These are phyloP conservation scores for Oenanthe melanoleuca DNA, from an alignment of 2,113 vertebrate species.

Conservation along the genomic window DNA sequence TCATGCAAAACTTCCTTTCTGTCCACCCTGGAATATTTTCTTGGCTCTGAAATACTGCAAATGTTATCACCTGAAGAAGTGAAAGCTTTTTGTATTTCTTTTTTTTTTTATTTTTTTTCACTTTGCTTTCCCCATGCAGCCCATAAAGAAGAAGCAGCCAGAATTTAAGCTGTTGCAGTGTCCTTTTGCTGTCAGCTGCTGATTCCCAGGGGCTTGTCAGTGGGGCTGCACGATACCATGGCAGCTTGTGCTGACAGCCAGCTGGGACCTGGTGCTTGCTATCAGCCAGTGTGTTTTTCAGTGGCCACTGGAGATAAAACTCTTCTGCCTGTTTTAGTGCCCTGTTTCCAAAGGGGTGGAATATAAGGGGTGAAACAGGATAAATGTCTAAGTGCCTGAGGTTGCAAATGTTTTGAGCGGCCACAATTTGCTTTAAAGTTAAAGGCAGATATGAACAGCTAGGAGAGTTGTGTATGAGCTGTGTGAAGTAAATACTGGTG, in stretches of 20 bases:
- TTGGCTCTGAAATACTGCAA: background rate
- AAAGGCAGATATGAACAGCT: background rate
- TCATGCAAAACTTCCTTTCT: background rate
- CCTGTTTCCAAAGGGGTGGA: background rate
- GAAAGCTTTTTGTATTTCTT: background rate
- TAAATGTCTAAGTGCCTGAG: background rate
- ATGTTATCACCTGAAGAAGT: background rate
- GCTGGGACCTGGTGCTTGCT: background rate
- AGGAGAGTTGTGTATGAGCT: background rate
- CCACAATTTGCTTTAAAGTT: background rate
- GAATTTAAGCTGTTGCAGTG: background rate
- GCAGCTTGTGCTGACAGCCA: accelerated
- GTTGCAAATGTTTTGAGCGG: accelerated
- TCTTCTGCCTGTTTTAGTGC: background rate
- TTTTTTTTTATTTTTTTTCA: accelerated
- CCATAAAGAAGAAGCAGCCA: background rate
- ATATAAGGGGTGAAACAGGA: background rate
- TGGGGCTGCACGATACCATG: accelerated
- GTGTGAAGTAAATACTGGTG: background rate
- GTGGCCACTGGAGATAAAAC: background rate
- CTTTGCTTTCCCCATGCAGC: background rate
- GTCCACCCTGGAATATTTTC: background rate
- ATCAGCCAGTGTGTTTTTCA: background rate
- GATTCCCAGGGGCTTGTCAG: background rate
- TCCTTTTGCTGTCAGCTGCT: background rate